A percentile compares a stretch with the other conserved stretches of the same genome.
phyloP scores from a whole-genome alignment of 1,140 invertebrate genomes.

The Babylonia areolata region DNA sequence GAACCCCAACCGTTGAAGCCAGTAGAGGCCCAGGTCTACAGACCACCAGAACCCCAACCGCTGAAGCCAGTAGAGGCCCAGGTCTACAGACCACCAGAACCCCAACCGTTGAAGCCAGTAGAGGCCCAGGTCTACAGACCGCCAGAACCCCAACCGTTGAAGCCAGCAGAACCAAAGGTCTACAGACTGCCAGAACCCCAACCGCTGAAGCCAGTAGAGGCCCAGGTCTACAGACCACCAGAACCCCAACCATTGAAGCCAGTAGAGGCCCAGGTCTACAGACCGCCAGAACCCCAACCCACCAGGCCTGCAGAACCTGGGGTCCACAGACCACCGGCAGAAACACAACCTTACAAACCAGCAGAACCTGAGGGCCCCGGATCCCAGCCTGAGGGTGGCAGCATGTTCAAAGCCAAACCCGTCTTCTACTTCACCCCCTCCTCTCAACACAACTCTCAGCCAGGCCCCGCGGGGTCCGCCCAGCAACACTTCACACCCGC shows the following conservation, averaged over 20 bases:
- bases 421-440: background rate
- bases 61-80: background rate
- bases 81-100: background rate
- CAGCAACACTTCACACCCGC: background rate
- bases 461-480: background rate
- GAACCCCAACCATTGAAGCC: no score
- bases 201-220: no score
- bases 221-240: no score
- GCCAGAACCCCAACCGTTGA: background rate
- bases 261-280: no score
- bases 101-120: conserved; percentile 21
- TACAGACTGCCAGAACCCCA: no score
- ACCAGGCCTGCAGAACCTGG: no score
- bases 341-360: no score
- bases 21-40: conserved; percentile 32
- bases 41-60: conserved; percentile 21
- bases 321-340: no score
- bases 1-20: conserved; percentile 9
- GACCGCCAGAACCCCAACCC: no score
- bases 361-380: no score
- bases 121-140: conserved; percentile 22
- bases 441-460: conserved; percentile 15
- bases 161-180: background rate
- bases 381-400: background rate
- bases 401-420: conserved; percentile 7